Conservation (phyloP, 1,140 invertebrate species). For the Drosophila bifasciata region DNA sequence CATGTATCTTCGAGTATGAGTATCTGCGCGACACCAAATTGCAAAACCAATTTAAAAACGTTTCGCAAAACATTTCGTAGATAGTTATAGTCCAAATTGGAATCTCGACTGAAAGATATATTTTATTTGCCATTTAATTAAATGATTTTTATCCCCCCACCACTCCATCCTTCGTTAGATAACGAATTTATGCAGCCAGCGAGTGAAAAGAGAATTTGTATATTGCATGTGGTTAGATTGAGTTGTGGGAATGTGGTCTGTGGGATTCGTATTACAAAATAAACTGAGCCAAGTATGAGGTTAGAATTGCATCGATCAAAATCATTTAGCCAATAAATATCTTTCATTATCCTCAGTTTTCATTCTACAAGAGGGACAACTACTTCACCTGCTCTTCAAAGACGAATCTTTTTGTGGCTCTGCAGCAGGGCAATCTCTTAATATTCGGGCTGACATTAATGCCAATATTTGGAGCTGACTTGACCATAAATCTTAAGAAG, state of each 20-base stretch:
- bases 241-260: slow-evolving; percentile 44
- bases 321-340: too few relatives aligned
- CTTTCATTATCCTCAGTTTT: background rate
- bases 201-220: background rate
- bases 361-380: background rate
- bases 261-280: background rate
- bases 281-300: background rate
- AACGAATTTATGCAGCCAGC: slow-evolving; percentile 48
- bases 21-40: slow-evolving; percentile 69
- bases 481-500: slow-evolving; percentile 58
- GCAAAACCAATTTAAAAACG: slow-evolving; percentile 74
- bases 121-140: slow-evolving; percentile 64
- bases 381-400: slow-evolving; percentile 21
- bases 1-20: slow-evolving; percentile 78
- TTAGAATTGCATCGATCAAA: background rate
- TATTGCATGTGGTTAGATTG: slow-evolving; percentile 41
- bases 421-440: slow-evolving; percentile 25
- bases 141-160: slow-evolving; percentile 24
- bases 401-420: background rate
- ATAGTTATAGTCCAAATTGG: slow-evolving; percentile 62
- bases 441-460: slow-evolving; percentile 60
- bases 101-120: slow-evolving; percentile 50
- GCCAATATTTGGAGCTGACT: slow-evolving; percentile 57
- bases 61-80: slow-evolving; percentile 53
- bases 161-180: slow-evolving; percentile 41